phyloP scores from a whole-genome alignment of 2,113 vertebrate species.

The Coryphaenoides rupestris region DNA sequence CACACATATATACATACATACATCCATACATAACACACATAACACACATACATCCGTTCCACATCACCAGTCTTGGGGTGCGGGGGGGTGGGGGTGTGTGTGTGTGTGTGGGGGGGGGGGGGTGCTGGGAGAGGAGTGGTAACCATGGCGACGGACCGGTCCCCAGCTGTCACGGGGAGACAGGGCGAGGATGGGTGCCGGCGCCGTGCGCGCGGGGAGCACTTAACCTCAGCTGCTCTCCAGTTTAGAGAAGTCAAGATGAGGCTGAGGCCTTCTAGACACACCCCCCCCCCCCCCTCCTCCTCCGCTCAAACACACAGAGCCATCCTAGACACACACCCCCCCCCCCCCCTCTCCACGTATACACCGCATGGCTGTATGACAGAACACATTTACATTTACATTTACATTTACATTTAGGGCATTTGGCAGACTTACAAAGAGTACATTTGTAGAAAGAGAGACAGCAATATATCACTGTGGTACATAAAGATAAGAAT shows the following conservation, averaged over 20 bases:
- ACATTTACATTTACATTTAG: no score
- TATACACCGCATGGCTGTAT: no score
- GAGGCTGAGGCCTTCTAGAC: slow-evolving; percentile 66
- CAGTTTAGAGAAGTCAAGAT: slow-evolving; percentile 79
- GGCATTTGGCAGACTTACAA: no score
- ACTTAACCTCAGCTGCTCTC: slow-evolving; percentile 78
- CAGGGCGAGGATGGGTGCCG: slow-evolving; percentile 75
- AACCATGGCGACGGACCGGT: slow-evolving; percentile 70
- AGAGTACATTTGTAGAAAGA: no score
- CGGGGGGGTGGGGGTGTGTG: slow-evolving; percentile 2
- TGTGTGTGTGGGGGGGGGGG: slow-evolving; percentile 26
- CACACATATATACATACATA: no score
- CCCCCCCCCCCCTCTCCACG: no score
- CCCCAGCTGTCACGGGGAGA: slow-evolving; percentile 59
- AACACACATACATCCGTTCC: slow-evolving; percentile 39
- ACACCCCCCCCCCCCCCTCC: slow-evolving; percentile 59
- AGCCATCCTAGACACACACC: no score
- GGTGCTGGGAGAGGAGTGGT: slow-evolving; percentile 49
- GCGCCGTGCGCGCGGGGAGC: slow-evolving; percentile 73
- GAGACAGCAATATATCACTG: no score
- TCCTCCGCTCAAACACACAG: no score
- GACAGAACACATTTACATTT: no score
- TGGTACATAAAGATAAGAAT: no score
- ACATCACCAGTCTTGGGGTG: slow-evolving; percentile 63
- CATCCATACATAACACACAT: no score